Conservation (phyloP, 2,797 vertebrate genomes). For the Sebastiscus albofasciatus region DNA sequence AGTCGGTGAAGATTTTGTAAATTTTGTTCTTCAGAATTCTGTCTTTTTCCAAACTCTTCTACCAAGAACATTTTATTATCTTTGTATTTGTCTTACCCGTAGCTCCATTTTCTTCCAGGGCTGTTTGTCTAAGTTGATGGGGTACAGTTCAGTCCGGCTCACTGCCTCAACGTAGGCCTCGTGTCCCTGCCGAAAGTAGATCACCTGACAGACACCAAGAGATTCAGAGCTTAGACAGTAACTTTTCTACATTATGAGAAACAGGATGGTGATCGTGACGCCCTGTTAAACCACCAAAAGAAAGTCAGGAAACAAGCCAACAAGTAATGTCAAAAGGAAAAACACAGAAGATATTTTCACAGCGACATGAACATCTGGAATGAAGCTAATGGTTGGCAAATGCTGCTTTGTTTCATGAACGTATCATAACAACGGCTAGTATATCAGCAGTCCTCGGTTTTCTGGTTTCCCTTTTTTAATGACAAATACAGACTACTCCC, state of each 20-base stretch:
- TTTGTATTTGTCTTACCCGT: slow-evolving; percentile 83
- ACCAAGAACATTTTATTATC: not conserved
- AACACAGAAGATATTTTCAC: no score
- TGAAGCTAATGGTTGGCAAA: no score
- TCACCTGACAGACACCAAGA: slow-evolving; percentile 84
- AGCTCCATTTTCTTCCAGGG: slow-evolving; percentile 95
- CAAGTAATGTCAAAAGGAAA: no score
- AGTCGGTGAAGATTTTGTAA: not conserved
- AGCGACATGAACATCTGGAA: no score
- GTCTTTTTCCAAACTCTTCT: not conserved
- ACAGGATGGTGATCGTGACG: not conserved
- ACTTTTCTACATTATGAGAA: not conserved
- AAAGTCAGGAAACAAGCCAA: no score
- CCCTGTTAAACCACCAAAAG: not conserved
- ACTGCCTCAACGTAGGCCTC: slow-evolving; percentile 97
- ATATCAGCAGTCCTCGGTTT: no score
- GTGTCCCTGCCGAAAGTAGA: slow-evolving; percentile 98
- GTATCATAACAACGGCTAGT: no score
- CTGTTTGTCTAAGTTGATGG: slow-evolving; percentile 92
- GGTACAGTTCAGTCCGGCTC: slow-evolving; percentile 88
- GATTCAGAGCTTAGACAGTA: not conserved
- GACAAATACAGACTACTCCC: no score
- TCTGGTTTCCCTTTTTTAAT: no score
- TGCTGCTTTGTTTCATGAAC: no score
- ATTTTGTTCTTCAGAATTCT: not conserved